Conservation (phyloP, 2,888 invertebrate species). For the Apamea epomidion region DNA sequence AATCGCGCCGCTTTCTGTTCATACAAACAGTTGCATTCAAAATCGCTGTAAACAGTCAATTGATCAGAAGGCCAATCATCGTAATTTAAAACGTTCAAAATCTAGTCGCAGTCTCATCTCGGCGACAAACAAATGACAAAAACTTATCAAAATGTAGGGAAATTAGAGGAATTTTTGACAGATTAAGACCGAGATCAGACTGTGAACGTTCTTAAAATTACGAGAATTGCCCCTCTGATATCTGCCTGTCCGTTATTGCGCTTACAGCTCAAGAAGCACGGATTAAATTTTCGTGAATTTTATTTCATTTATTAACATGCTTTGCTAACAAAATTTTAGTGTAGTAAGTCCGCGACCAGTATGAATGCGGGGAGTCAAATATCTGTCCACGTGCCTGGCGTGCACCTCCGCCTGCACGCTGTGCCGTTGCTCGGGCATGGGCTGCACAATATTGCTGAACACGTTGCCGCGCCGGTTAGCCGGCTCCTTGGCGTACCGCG, state of each 20-base stretch:
- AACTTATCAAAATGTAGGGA: too few species aligned
- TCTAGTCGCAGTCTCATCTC: too few species aligned
- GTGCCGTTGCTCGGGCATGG: constrained; percentile 91
- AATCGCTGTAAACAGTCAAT: background rate
- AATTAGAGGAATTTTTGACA: too few species aligned
- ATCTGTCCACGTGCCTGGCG: constrained; percentile 84
- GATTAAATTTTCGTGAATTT: background rate
- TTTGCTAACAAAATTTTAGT: background rate
- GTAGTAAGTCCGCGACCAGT: background rate
- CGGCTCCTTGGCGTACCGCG: constrained; percentile 92
- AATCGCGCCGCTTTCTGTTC: constrained; percentile 91
- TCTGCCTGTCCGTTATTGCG: background rate
- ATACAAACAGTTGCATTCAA: background rate
- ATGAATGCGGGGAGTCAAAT: background rate
- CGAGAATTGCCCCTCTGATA: too few species aligned
- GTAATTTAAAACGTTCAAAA: too few species aligned
- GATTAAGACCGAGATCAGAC: too few species aligned
- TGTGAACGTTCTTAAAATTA: too few species aligned
- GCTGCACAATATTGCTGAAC: constrained; percentile 96
- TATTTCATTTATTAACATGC: background rate
- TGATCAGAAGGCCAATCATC: too few species aligned
- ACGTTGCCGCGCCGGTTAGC: constrained; percentile 95
- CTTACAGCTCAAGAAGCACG: background rate
- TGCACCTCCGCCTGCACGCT: constrained; percentile 94
- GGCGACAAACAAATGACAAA: too few species aligned